Percentiles rank a stretch among this genome's conserved stretches.
Evolutionary conservation across 2,797 vertebrate genomes (phyloP).

Genomic region (Tragopan temminckii): DNA sequence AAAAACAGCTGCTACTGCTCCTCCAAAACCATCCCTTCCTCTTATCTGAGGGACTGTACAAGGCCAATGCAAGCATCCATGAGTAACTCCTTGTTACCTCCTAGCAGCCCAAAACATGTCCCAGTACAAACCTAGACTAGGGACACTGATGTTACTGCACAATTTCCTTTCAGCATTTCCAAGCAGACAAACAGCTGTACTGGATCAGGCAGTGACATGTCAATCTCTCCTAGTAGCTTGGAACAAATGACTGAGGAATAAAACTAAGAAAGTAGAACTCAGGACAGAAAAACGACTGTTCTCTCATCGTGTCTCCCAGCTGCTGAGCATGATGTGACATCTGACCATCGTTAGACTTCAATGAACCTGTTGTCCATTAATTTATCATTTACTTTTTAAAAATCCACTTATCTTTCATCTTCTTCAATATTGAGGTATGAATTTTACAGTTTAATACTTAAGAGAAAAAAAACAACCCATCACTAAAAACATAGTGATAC

Average conservation of each 20-base stretch:
- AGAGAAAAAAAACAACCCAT: background rate
- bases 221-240: background rate
- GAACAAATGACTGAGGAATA: background rate
- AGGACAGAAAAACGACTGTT: background rate
- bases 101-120: background rate
- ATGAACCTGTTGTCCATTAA: background rate
- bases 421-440: background rate
- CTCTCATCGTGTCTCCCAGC: background rate
- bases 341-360: background rate
- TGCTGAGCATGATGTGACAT: background rate
- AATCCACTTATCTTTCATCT: background rate
- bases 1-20: background rate
- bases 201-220: accelerated
- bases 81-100: background rate
- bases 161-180: background rate
- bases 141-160: background rate
- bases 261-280: background rate
- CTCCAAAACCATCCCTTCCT: background rate
- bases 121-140: background rate
- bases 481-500: background rate
- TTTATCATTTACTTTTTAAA: background rate
- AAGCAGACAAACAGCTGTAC: background rate
- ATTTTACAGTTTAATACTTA: background rate
- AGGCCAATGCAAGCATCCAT: background rate
- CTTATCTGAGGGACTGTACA: background rate